Evolutionary conservation across 2,113 vertebrate species (phyloP).

Genomic region (Lutjanus erythropterus): DNA sequence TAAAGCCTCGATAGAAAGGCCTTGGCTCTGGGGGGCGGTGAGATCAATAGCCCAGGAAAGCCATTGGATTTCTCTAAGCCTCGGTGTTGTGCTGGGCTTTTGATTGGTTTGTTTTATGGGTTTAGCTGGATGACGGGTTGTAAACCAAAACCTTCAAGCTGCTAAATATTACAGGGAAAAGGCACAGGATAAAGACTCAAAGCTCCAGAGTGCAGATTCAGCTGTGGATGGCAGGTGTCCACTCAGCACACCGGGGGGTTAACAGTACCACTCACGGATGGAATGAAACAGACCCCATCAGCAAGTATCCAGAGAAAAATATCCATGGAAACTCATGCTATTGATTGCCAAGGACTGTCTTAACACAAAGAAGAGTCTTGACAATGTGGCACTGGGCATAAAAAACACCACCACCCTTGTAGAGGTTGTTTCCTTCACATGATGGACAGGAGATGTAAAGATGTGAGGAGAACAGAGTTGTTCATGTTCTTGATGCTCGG

Average conservation of each 20-base stretch:
- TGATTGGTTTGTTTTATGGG: conserved; percentile 78
- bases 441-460: background rate
- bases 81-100: conserved; percentile 52
- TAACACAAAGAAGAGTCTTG: background rate
- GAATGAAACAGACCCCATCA: conserved; percentile 36
- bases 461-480: background rate
- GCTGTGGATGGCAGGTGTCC: conserved; percentile 63
- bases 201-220: conserved; percentile 66
- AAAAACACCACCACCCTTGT: background rate
- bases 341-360: conserved; percentile 31
- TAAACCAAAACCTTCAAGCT: conserved; percentile 71
- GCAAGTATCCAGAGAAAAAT: conserved; percentile 40
- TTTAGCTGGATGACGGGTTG: conserved; percentile 59
- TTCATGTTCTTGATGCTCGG: background rate
- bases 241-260: conserved; percentile 58
- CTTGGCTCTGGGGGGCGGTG: conserved; percentile 43
- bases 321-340: conserved; percentile 28
- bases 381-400: conserved; percentile 9
- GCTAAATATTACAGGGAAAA: conserved; percentile 69
- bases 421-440: conserved; percentile 7
- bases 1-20: conserved; percentile 60
- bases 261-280: conserved; percentile 15
- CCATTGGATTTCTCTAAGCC: conserved; percentile 71
- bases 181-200: conserved; percentile 63
- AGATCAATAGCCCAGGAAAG: conserved; percentile 76